Base-by-base conservation (phyloP, 2,113 vertebrate species). In the Motacilla alba region DNA sequence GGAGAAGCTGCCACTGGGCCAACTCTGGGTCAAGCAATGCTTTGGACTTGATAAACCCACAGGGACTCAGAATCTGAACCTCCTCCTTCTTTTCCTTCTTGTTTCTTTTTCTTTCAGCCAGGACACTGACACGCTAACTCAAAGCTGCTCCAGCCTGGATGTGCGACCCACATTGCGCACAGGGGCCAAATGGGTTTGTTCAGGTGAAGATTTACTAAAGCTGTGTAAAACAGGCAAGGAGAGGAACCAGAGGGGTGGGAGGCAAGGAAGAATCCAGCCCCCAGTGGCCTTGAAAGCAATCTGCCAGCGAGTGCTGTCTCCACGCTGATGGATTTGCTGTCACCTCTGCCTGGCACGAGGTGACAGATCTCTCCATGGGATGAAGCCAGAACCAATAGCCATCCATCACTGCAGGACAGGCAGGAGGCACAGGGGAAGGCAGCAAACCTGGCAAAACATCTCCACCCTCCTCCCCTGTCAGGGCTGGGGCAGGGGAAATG, bases 311-410 rank as follows among this genome's bases (percentile, higher is more conserved):
- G 69, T 30, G 95, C 95, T 95, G 95, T 97, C 97, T 91, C 94
- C 58, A 4, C 6, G 63, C 96, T 97, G 96, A 97, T 97, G 95
- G 96, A 97, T 97, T 96, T 97, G 96, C 96, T 97, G 97, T 97
- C 97, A 93, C 95, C 77, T 94, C 89, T 93, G 67, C 79, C 94
- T 93, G 93, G 95, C 95, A 94, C 9, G 67, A 94, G 94, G 95
- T 97, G 96, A 97, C 97, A 90, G 96, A 97, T 97, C 92, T 94
- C 92, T 90, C 52, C n/a, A 69, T 87, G 7, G 35, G 92, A 83
- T 47, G 94, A 21, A 96, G 95, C 92, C 96, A 96, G 95, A 96
- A 93, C 96, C 97, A 95, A 96, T 95, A 97, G 92, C 93, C 95
- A 96, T 97, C 97, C 95, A 96, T 95, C 93, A 95, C 92, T 55